These are phyloP conservation scores for Cantharis rustica DNA, from an alignment of 2,888 invertebrate species.

Conservation along the genomic window DNA sequence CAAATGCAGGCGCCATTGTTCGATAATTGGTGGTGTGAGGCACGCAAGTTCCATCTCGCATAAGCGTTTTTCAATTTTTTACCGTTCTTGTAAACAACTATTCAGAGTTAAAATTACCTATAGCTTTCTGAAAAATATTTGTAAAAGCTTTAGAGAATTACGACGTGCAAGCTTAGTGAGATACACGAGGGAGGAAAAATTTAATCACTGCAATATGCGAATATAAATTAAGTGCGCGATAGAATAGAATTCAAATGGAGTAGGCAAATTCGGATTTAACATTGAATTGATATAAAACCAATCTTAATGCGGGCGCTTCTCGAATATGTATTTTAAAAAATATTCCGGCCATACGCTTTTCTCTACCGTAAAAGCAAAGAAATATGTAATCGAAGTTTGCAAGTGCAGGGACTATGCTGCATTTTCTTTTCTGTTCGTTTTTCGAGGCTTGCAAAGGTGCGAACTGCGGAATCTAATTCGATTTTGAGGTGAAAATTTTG, in stretches of 20 bases:
- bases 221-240: conserved; percentile 24
- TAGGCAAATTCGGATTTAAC: conserved; percentile 21
- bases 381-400: neutral
- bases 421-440: neutral
- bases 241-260: conserved; percentile 23
- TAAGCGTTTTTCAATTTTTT: neutral
- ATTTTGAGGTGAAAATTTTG: neutral
- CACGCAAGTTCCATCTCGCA: neutral
- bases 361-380: neutral
- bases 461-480: neutral
- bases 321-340: conserved; percentile 16
- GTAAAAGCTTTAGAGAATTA: neutral
- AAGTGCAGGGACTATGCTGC: neutral
- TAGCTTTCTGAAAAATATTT: neutral
- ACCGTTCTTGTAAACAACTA: conserved; percentile 1
- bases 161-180: conserved; percentile 2
- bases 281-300: conserved; percentile 16
- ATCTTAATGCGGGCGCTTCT: conserved; percentile 19
- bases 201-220: conserved; percentile 27
- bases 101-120: conserved; percentile 5
- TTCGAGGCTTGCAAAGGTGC: neutral
- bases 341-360: neutral
- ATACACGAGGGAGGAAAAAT: conserved; percentile 8
- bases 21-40: neutral
- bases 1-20: neutral